Percentiles rank a stretch among this genome's conserved stretches.
Evolutionary conservation across 1,140 invertebrate genomes (phyloP).

Genomic region (Bombus terrestris): DNA sequence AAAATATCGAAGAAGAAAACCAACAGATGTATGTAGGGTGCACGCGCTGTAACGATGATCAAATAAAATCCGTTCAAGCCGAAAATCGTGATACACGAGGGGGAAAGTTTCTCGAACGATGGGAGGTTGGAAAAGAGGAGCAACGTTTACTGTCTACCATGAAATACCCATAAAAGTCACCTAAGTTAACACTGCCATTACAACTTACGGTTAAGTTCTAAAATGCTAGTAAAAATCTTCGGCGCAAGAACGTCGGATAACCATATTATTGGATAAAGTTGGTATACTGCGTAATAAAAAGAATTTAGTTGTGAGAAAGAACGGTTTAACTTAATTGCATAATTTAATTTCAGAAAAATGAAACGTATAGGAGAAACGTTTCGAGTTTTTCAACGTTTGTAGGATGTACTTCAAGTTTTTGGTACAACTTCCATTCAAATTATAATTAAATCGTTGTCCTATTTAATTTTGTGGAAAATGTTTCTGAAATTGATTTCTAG

Average conservation of each 20-base stretch:
- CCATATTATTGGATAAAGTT: neutral
- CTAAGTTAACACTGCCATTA: slow-evolving; percentile 42
- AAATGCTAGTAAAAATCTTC: slow-evolving; percentile 36
- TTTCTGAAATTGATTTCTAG: neutral
- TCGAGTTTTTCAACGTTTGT: neutral
- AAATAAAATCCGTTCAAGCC: neutral
- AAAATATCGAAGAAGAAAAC: neutral
- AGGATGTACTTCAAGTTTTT: neutral
- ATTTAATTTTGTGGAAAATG: neutral
- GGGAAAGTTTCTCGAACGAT: slow-evolving; percentile 32
- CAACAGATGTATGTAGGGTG: neutral
- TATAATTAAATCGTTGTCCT: neutral
- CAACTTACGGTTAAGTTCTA: slow-evolving; percentile 15
- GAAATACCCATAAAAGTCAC: slow-evolving; percentile 46
- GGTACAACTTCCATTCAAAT: neutral
- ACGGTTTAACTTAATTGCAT: neutral
- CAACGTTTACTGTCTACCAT: slow-evolving; percentile 4
- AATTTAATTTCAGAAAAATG: neutral
- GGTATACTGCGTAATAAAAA: neutral
- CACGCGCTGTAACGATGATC: neutral
- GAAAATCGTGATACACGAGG: slow-evolving; percentile 5
- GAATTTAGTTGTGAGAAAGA: neutral
- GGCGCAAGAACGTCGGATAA: neutral
- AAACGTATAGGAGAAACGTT: neutral
- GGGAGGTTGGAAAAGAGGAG: slow-evolving; percentile 14